Base-by-base conservation (phyloP, 2,888 invertebrate species). In the Dicycla oo region DNA sequence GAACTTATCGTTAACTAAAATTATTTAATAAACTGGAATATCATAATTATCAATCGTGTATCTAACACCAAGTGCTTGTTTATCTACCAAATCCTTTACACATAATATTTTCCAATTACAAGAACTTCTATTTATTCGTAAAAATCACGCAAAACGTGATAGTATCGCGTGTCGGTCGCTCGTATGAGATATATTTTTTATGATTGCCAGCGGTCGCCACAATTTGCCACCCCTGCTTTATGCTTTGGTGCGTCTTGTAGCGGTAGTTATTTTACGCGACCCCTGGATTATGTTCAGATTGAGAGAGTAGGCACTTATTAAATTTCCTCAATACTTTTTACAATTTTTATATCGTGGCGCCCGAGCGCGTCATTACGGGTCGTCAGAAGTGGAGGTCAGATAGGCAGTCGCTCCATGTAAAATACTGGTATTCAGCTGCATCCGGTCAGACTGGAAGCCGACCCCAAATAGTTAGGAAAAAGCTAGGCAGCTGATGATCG, bases 171-270 rank as follows among this genome's bases (percentile, higher is more conserved):
- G 91, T 80, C 75, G 83, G 81, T 86, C 81, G 81, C 66, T 87
- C 82, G 85, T 92, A 88, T 76, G 75, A 86, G 83, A 87, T 80
- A 80, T 80, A 77, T 88, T 89, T 89, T 90, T 88, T 89, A 88
- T 88, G 86, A 86, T 86, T 72, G 71, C 71, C 64, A 70, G 82
- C 70, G 79, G 85, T 83, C 86, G 87, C 86, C 86, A 88, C 90
- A 90, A 91, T 91, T 91, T 91, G 88, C 89, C 88, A 75, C 89
- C 91, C 90, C 80, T 81, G 81, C 88, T 90, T 91, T 88, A 92
- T 90, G 92, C 91, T 92, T 91, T 92, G 92, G 92, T 94, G 91
- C 93, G 89, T 90, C 88, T 86, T 90, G 86, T 84, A 86, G 85
- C 85, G 87, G 87, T 81, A 82, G 89, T 93, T 93, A 91, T 93